A percentile compares a stretch with the other conserved stretches of the same genome.
These are phyloP conservation scores for Leptopterna dolabrata DNA, from an alignment of 2,888 invertebrate genomes.

Conservation along the genomic window DNA sequence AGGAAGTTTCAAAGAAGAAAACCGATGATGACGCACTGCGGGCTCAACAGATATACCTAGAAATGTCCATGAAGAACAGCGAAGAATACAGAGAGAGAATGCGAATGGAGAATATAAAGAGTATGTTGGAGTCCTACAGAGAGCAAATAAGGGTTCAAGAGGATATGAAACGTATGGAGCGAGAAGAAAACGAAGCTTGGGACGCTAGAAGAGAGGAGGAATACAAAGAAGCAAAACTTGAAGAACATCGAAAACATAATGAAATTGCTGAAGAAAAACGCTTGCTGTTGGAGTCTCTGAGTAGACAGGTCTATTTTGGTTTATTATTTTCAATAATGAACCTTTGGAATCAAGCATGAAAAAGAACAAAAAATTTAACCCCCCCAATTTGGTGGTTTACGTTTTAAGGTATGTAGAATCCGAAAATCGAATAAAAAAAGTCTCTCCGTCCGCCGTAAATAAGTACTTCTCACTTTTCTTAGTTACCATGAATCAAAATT, in stretches of 20 bases:
- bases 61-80: conserved; percentile 11
- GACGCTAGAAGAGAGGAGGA: neutral
- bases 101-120: neutral
- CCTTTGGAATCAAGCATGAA: too few relatives aligned
- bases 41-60: neutral
- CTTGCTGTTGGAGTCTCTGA: neutral
- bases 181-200: conserved; percentile 45
- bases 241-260: neutral
- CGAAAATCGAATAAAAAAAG: too few relatives aligned
- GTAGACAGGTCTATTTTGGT: neutral
- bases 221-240: neutral
- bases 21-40: neutral
- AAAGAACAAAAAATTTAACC: too few relatives aligned
- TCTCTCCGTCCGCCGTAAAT: too few relatives aligned
- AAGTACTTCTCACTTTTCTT: too few relatives aligned
- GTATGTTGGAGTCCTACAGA: conserved; percentile 17
- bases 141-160: conserved; percentile 52
- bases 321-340: too few relatives aligned
- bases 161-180: conserved; percentile 10
- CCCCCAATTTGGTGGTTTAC: too few relatives aligned
- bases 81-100: conserved; percentile 24
- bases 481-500: too few relatives aligned
- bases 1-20: conserved; percentile 18
- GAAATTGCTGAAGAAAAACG: neutral
- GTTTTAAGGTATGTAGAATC: too few relatives aligned